These are phyloP conservation scores for Engystomops pustulosus DNA, from an alignment of 2,113 vertebrate genomes.

Conservation along the genomic window DNA sequence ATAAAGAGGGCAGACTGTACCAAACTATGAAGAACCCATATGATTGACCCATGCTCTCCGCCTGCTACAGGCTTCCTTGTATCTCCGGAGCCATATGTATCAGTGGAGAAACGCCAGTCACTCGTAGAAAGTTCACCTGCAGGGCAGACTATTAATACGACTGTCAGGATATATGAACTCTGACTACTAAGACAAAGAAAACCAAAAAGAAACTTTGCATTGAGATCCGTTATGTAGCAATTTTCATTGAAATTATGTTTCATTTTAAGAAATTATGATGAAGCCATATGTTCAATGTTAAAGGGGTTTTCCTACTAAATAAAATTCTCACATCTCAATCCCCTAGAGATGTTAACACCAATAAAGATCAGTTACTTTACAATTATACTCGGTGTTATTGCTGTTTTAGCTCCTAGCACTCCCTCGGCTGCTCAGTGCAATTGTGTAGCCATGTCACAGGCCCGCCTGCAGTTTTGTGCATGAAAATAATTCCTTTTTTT, in stretches of 20 bases:
- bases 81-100: neutral
- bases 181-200: neutral
- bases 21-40: conserved; percentile 26
- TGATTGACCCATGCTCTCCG: conserved; percentile 21
- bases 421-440: too few relatives aligned
- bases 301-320: too few relatives aligned
- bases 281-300: too few relatives aligned
- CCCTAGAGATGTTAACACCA: too few relatives aligned
- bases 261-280: neutral
- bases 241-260: too few relatives aligned
- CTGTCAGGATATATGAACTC: neutral
- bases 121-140: conserved; percentile 27
- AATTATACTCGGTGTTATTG: too few relatives aligned
- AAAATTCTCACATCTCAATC: too few relatives aligned
- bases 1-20: conserved; percentile 16
- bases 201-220: neutral
- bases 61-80: neutral
- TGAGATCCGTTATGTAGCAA: neutral
- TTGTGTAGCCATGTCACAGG: too few relatives aligned
- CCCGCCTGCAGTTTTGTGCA: too few relatives aligned
- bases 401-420: too few relatives aligned
- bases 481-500: too few relatives aligned
- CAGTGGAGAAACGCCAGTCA: conserved; percentile 12
- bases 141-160: conserved; percentile 35
- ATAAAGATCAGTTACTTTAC: too few relatives aligned